Base-by-base conservation (phyloP, 2,888 invertebrate species). In the Tortricodes alternella region DNA sequence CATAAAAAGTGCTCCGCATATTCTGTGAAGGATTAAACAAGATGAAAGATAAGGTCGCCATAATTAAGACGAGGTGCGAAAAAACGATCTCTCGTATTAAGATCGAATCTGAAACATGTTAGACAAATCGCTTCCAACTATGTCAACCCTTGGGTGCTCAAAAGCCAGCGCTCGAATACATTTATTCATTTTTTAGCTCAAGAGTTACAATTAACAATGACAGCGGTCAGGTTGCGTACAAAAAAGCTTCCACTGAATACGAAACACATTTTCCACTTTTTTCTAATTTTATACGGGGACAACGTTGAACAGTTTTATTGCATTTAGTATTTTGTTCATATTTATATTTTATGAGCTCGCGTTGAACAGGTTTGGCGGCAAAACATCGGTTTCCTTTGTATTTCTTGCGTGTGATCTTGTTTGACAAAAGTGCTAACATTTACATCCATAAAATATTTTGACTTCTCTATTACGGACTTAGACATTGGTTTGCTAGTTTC, bases 391-490 rank as follows among this genome's bases (percentile, higher is more conserved):
- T 41, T 35, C 76, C 71, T 86, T 89, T 89, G 83, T 87, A 64
- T 68, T 67, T 78, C 65, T 69, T 76, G 82, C 80, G 83, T 80
- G 83, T 78, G 85, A 88, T 85, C 83, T 73, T 73, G 69, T 79
- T 82, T 83, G 79, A 90, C 86, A 88, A 87, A 83, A 85, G 86
- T 89, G 89, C 87, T 85, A 89, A 89, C 88, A 83, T 85, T 75
- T 75, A 76, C 72, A 71, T 70, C 79, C 81, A 83, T 89, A 89
- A 89, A 90, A 90, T 90, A 89, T 90, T 89, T 89, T 88, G 89
- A 89, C 86, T 84, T 77, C 85, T 86, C 78, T 77, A 76, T 87
- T 81, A 83, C 78, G 77, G 34, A 48, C 34, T 53, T 53, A 64
- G 73, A 71, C 66, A 60, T 76, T 75, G 76, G 71, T 19, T 59